Evolutionary conservation across 2,888 invertebrate species (phyloP).

Genomic region (Andrena marginata): DNA sequence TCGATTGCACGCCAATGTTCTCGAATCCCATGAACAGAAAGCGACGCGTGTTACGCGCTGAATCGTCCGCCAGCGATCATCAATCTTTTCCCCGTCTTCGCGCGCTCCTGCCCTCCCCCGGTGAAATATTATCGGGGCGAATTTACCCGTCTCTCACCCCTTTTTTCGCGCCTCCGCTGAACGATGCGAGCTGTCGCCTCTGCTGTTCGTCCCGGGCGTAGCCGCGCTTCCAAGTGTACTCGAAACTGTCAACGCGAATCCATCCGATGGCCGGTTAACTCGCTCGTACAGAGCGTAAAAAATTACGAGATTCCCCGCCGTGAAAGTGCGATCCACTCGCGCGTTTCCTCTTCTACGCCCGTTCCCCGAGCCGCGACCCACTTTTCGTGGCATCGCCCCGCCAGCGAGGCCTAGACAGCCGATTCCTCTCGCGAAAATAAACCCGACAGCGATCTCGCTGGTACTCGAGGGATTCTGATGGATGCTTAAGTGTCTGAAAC

Average conservation of each 20-base stretch:
- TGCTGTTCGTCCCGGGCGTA: conserved; percentile 23
- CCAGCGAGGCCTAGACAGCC: background rate
- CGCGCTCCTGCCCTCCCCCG: background rate
- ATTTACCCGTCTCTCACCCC: conserved; percentile 20
- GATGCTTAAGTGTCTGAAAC: background rate
- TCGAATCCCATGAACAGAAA: conserved; percentile 9
- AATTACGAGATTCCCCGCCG: conserved; percentile 41
- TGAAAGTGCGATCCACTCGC: background rate
- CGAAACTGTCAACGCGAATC: conserved; percentile 62
- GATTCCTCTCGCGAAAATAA: background rate
- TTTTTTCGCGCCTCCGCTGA: conserved; percentile 6
- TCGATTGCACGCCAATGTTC: conserved; percentile 32
- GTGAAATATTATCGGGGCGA: conserved; percentile 51
- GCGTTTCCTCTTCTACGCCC: background rate
- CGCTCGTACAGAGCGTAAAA: conserved; percentile 49
- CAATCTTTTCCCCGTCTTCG: conserved; percentile 38
- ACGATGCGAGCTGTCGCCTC: conserved; percentile 59
- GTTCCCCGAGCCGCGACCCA: conserved; percentile 30
- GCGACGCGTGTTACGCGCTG: conserved; percentile 33
- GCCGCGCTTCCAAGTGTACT: conserved; percentile 42
- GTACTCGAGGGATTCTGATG: background rate
- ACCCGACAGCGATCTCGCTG: background rate
- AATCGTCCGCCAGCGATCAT: conserved; percentile 24
- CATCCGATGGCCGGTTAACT: conserved; percentile 53
- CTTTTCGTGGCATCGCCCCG: background rate